Conservation (phyloP, 1,140 invertebrate genomes). For the Drosophila albomicans region DNA sequence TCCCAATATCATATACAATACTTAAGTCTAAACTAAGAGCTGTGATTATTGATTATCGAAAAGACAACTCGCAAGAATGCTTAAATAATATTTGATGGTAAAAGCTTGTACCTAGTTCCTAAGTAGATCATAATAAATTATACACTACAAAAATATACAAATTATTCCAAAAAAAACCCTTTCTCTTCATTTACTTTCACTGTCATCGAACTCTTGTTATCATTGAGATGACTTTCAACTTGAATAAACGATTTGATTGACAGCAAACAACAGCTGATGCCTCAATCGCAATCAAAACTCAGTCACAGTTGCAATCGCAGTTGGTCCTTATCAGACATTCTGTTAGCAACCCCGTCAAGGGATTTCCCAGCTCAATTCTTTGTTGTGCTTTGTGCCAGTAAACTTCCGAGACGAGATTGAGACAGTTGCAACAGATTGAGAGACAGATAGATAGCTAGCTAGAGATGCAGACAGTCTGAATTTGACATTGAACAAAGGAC, state of each 20-base stretch:
- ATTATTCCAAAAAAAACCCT: not conserved
- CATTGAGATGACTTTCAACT: constrained; percentile 46
- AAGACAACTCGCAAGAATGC: constrained; percentile 49
- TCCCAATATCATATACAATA: constrained; percentile 34
- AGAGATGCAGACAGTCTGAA: constrained; percentile 31
- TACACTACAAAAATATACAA: constrained; percentile 31
- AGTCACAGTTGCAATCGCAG: not conserved
- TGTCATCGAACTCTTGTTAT: constrained; percentile 13
- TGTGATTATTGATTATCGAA: constrained; percentile 76
- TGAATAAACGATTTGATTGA: constrained; percentile 67
- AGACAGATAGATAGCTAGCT: constrained; percentile 7
- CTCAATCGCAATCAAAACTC: constrained; percentile 55
- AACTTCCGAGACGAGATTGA: constrained; percentile 62
- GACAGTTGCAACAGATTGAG: constrained; percentile 36
- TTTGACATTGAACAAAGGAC: constrained; percentile 74
- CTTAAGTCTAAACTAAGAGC: constrained; percentile 66
- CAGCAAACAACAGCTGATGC: constrained; percentile 45
- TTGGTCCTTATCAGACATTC: constrained; percentile 22
- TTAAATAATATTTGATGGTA: not conserved
- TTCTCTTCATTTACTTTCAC: not conserved
- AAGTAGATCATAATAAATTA: constrained; percentile 77
- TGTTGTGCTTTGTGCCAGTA: constrained; percentile 43
- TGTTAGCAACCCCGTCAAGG: constrained; percentile 1
- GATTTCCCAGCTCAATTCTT: constrained; percentile 38
- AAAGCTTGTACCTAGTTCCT: constrained; percentile 59